Evolutionary conservation across 2,888 invertebrate species (phyloP), one percentile per base, ranked within the genome.

Genomic region (Kuschelorhynchus macadamiae): DNA sequence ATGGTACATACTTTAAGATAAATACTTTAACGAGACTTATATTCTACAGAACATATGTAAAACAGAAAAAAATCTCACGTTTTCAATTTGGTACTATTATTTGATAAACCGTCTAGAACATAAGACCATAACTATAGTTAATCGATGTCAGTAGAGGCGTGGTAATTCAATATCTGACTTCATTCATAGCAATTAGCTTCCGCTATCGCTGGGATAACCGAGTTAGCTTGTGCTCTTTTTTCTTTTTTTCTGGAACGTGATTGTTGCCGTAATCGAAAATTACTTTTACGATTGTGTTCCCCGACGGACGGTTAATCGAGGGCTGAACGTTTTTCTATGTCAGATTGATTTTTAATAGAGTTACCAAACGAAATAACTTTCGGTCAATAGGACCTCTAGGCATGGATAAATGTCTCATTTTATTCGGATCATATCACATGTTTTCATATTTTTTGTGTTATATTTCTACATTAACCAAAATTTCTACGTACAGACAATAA

Each of bases 131-230:
- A n/a, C n/a, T n/a, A n/a, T n/a, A n/a, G n/a, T n/a, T 68, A 66
- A 60, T 59, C 52, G 68, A 75, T 25, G 25, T 7, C 25, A 25
- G 7, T 25, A 25, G 25, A 78, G 79, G 76, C 74, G 75, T 75
- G 71, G 78, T 80, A 81, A 82, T 82, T 77, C 75, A 74, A 81
- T 81, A 78, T 79, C 79, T 75, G 71, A 78, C 80, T 81, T 81
- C 82, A 81, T 81, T 81, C 79, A 79, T 74, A 79, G 81, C 81
- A 82, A 82, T 82, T 82, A 82, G 79, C 78, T 77, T 76, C 76
- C 72, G 80, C 80, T 79, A 78, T 77, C 72, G 72, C 78, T 77
- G 77, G 77, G 74, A 75, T 82, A 81, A 79, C 72, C 72, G 76
- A 71, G 71, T 76, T 73, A 77, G 76, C 39, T 18, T 49, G 57